Evolutionary conservation across 2,888 invertebrate genomes (phyloP).

Genomic region (Aphelenchoides bicaudatus): DNA sequence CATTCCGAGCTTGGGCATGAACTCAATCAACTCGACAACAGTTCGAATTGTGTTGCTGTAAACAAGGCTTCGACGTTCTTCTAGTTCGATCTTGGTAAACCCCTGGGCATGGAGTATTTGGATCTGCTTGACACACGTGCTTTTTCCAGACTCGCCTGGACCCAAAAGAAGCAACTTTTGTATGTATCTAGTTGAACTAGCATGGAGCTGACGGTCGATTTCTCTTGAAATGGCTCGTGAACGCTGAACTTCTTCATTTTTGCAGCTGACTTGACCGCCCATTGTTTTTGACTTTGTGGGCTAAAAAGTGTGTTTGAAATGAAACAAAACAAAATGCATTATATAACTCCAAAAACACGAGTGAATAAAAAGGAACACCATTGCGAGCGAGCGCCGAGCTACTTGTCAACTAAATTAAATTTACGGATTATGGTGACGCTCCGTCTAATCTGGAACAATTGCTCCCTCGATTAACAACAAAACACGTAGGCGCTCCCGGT

Average conservation of each 20-base stretch:
- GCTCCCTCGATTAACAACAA: too few relatives aligned
- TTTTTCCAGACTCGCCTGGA: conserved; percentile 54
- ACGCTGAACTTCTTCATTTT: background rate
- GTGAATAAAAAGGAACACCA: too few relatives aligned
- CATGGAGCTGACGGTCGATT: conserved; percentile 8
- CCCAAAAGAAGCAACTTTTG: conserved; percentile 28
- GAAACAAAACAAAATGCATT: background rate
- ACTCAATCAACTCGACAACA: conserved; percentile 24
- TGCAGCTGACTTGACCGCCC: background rate
- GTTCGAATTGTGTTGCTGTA: conserved; percentile 52
- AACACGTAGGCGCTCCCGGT: too few relatives aligned
- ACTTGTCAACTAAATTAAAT: too few relatives aligned
- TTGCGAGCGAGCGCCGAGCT: too few relatives aligned
- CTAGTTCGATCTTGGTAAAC: conserved; percentile 59
- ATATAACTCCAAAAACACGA: too few relatives aligned
- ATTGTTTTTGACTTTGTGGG: background rate
- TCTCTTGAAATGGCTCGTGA: background rate
- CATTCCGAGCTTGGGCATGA: conserved; percentile 22
- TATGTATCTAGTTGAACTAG: background rate
- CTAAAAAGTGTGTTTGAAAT: conserved; percentile 6
- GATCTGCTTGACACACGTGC: conserved; percentile 55
- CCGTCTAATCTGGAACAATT: too few relatives aligned
- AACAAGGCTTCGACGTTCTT: conserved; percentile 54
- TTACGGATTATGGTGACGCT: too few relatives aligned
- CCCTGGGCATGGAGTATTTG: conserved; percentile 60